These are phyloP conservation scores for Sogatella furcifera DNA, from an alignment of 1,140 invertebrate genomes.

Conservation along the genomic window DNA sequence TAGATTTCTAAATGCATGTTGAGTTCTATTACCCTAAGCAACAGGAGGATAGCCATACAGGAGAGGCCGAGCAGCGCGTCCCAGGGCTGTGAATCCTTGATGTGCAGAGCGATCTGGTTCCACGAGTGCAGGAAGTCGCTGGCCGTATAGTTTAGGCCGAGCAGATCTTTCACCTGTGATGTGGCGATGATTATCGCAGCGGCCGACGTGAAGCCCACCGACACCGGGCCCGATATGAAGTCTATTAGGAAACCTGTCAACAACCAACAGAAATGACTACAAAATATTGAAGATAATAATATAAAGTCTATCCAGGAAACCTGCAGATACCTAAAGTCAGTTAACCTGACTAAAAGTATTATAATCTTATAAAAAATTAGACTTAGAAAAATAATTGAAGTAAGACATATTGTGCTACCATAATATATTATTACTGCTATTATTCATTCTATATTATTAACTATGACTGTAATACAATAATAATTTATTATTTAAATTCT, in stretches of 20 bases:
- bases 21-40: conserved; percentile 58
- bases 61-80: conserved; percentile 51
- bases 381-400: too few species aligned
- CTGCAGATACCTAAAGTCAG: too few species aligned
- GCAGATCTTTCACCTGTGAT: conserved; percentile 70
- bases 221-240: conserved; percentile 86
- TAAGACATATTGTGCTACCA: too few species aligned
- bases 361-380: too few species aligned
- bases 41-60: conserved; percentile 53
- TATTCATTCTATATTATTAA: too few species aligned
- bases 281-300: neutral
- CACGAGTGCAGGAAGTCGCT: conserved; percentile 53
- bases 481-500: too few species aligned
- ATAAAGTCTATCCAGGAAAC: too few species aligned
- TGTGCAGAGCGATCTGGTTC: conserved; percentile 50
- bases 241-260: conserved; percentile 74
- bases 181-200: conserved; percentile 81
- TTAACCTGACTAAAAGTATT: too few species aligned
- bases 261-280: conserved; percentile 1
- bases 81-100: conserved; percentile 51
- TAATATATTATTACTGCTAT: too few species aligned
- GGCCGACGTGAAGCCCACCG: conserved; percentile 80
- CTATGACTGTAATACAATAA: too few species aligned
- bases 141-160: conserved; percentile 53
- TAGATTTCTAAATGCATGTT: too few species aligned